Percentiles rank a stretch among this genome's conserved stretches.
Conservation (phyloP, 2,113 vertebrate species). For the Monopterus albus region DNA sequence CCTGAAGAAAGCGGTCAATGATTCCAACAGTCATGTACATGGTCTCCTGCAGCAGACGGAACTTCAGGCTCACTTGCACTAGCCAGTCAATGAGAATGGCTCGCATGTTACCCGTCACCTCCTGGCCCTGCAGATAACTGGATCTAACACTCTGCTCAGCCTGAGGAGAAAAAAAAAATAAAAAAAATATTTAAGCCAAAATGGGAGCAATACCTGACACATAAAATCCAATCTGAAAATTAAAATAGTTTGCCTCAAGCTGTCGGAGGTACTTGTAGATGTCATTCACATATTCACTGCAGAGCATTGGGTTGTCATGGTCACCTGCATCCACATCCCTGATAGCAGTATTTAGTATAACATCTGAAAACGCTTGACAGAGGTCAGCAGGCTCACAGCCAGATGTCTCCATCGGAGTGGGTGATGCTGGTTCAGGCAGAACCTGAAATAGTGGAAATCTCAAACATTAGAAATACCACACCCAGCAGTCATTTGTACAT, state of each 20-base stretch:
- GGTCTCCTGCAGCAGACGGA: constrained; percentile 87
- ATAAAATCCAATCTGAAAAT: neutral
- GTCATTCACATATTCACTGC: constrained; percentile 87
- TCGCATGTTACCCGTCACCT: constrained; percentile 87
- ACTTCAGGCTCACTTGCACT: constrained; percentile 87
- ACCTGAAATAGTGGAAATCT: constrained; percentile 24
- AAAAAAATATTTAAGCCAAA: neutral
- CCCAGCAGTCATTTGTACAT: neutral
- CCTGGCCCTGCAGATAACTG: constrained; percentile 82
- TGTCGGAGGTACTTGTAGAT: constrained; percentile 87
- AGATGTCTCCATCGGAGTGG: constrained; percentile 80
- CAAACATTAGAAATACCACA: neutral
- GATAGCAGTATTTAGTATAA: constrained; percentile 80
- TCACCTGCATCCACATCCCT: constrained; percentile 85
- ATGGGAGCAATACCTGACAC: too few relatives aligned
- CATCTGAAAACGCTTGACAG: constrained; percentile 86
- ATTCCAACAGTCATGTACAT: constrained; percentile 90
- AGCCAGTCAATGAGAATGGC: constrained; percentile 92
- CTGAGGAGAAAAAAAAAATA: constrained; percentile 56
- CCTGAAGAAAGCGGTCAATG: constrained; percentile 90
- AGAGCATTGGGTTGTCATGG: constrained; percentile 83
- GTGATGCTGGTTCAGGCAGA: constrained; percentile 70
- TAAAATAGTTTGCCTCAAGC: constrained; percentile 80
- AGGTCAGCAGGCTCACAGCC: constrained; percentile 77
- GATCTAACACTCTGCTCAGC: constrained; percentile 80